phyloP scores from a whole-genome alignment of 30 jellyfish, hydroid and myxozoan genomes.

The Aurelia coerulea region DNA sequence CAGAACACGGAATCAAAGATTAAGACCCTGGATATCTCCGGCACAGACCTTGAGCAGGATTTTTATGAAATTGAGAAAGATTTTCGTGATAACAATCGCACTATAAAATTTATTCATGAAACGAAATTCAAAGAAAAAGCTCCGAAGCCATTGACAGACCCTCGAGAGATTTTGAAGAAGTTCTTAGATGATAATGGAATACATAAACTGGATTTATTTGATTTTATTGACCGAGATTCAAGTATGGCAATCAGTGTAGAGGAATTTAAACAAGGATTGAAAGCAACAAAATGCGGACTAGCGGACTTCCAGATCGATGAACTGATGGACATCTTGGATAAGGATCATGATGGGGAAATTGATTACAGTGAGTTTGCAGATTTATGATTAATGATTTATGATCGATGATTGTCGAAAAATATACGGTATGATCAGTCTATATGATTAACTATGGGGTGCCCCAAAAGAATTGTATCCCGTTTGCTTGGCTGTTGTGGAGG shows the following conservation, averaged over 20 bases:
- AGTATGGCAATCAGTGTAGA: slow-evolving; percentile 70
- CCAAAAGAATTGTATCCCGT: too few relatives aligned
- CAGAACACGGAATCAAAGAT: slow-evolving; percentile 29
- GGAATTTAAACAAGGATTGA: slow-evolving; percentile 58
- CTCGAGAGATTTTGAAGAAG: slow-evolving; percentile 54
- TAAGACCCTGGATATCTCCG: slow-evolving; percentile 47
- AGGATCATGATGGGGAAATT: slow-evolving; percentile 71
- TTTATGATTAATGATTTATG: slow-evolving; percentile 33
- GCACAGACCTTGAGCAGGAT: slow-evolving; percentile 40
- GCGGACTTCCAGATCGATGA: slow-evolving; percentile 70
- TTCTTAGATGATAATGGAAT: slow-evolving; percentile 51
- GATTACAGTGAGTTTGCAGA: slow-evolving; percentile 70
- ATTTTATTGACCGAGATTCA: slow-evolving; percentile 61
- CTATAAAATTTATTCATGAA: slow-evolving; percentile 50
- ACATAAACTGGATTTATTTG: slow-evolving; percentile 66
- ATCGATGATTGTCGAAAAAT: neutral
- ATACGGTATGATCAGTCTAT: too few relatives aligned
- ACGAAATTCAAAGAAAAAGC: slow-evolving; percentile 29
- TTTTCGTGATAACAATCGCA: neutral
- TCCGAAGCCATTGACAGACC: slow-evolving; percentile 41
- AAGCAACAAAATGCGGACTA: slow-evolving; percentile 68
- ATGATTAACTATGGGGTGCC: too few relatives aligned
- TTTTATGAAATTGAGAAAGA: slow-evolving; percentile 38
- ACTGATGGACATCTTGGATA: slow-evolving; percentile 53
- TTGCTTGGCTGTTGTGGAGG: too few relatives aligned